Evolutionary conservation across 2,888 invertebrate species (phyloP).

Genomic region (Tortrix viridana): DNA sequence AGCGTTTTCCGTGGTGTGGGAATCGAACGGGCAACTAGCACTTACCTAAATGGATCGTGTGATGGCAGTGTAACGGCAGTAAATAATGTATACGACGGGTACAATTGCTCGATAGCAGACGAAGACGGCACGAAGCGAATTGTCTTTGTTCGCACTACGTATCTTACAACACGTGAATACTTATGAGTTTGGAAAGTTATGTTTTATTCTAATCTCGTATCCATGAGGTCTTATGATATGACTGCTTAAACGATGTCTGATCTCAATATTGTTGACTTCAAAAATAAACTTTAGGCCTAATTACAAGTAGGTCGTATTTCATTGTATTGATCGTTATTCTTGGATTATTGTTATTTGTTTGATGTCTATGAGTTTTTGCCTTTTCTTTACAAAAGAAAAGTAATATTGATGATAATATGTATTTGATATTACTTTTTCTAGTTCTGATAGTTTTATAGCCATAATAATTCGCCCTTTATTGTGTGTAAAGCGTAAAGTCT

Average conservation of each 20-base stretch:
- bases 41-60: conserved; percentile 31
- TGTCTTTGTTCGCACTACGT: conserved; percentile 37
- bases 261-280: conserved; percentile 15
- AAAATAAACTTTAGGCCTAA: too few relatives aligned
- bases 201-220: conserved; percentile 6
- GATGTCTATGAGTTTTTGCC: too few relatives aligned
- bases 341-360: too few relatives aligned
- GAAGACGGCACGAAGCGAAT: conserved; percentile 29
- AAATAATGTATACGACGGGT: conserved; percentile 36
- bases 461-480: too few relatives aligned
- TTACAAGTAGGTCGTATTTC: too few relatives aligned
- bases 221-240: conserved; percentile 4
- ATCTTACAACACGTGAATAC: conserved; percentile 34
- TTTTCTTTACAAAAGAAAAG: too few relatives aligned
- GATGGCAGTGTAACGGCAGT: conserved; percentile 30
- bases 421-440: too few relatives aligned
- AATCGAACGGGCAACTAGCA: conserved; percentile 28
- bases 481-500: too few relatives aligned
- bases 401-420: too few relatives aligned
- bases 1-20: conserved; percentile 3
- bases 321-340: too few relatives aligned
- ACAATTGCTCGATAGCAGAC: conserved; percentile 32
- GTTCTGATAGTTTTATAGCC: too few relatives aligned
- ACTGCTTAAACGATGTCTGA: conserved; percentile 12
- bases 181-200: conserved; percentile 32